A percentile compares a stretch with the other conserved stretches of the same genome.
These are phyloP conservation scores for Sicus ferrugineus DNA, from an alignment of 2,888 invertebrate species.

Conservation along the genomic window DNA sequence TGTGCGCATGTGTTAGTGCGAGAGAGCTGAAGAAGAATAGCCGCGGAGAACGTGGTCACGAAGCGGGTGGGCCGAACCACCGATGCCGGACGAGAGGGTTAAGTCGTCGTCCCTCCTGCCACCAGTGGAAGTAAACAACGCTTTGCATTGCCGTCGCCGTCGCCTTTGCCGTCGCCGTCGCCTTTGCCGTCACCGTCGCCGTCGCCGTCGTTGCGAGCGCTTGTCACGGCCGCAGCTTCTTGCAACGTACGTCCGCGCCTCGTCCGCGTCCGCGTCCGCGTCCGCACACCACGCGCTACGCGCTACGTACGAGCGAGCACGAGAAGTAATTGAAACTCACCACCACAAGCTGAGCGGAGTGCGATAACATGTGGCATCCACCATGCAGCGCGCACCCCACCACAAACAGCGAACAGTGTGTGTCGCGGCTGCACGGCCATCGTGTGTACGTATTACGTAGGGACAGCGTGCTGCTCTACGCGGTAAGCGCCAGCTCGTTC, in stretches of 20 bases:
- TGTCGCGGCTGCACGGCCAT: constrained; percentile 20
- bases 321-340: constrained; percentile 33
- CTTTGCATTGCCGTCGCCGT: constrained; percentile 8
- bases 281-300: no score
- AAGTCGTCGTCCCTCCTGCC: constrained; percentile 2
- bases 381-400: constrained; percentile 26
- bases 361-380: constrained; percentile 27
- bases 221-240: constrained; percentile 16
- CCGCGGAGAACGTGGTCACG: constrained; percentile 1
- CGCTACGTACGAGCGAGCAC: constrained; percentile 26
- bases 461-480: constrained; percentile 16
- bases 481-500: constrained; percentile 18
- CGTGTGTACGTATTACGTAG: constrained; percentile 12
- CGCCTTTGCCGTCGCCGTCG: neutral
- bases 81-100: constrained; percentile 16
- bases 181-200: no score
- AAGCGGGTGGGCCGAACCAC: constrained; percentile 22
- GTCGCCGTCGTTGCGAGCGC: constrained; percentile 15
- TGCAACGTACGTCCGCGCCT: constrained; percentile 14
- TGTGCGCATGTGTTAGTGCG: constrained; percentile 31
- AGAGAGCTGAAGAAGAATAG: constrained; percentile 25
- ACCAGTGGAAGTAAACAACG: constrained; percentile 23
- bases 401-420: constrained; percentile 10
- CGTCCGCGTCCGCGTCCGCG: neutral
- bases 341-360: constrained; percentile 7